Base-by-base conservation (phyloP, 2,888 invertebrate genomes). In the Meteorus cinctellus region DNA sequence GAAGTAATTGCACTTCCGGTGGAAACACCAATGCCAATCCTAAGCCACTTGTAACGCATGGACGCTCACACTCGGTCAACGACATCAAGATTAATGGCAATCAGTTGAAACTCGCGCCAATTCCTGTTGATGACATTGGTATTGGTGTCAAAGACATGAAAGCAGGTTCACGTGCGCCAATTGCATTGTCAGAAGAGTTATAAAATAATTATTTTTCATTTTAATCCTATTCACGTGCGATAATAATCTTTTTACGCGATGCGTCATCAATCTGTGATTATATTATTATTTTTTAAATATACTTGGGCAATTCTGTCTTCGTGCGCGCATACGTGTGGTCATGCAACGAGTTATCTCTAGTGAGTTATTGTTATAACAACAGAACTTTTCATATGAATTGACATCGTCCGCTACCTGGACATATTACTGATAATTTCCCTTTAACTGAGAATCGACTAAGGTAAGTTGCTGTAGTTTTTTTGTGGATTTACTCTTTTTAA, bases 41-140 rank as follows among this genome's bases (percentile, higher is more conserved):
- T 34, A 92, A 92, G 84, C 90, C 91, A 0, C 90, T 91, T 76
- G 89, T 91, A 6, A 92, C 91, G 82, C 94, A 94, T 82, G 93
- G 93, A 34, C 91, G 94, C 84, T 94, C 94, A 82, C 94, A 94
- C 90, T 94, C 94, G 84, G 93, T 94, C 77, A 94, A 94, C 74
- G 95, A 95, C 86, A 94, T 95, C 77, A 94, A 94, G 89, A 90
- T 95, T 74, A 95, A 95, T 87, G 95, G 94, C 0, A 94, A 94
- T 86, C 94, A 94, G 82, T 85, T 94, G 81, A 94, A 94, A 85
- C 91, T 94, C 83, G 94, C 93, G 60, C 93, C 94, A 0, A 90
- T 93, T 75, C 93, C 93, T 0, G 92, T 93, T 74, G 93, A 94
- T 83, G 92, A 93, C 80, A 92, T 93, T 81, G 92, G 92, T 70